Evolutionary conservation across 2,888 invertebrate genomes (phyloP).

Genomic region (Nemotelus pantherinus): DNA sequence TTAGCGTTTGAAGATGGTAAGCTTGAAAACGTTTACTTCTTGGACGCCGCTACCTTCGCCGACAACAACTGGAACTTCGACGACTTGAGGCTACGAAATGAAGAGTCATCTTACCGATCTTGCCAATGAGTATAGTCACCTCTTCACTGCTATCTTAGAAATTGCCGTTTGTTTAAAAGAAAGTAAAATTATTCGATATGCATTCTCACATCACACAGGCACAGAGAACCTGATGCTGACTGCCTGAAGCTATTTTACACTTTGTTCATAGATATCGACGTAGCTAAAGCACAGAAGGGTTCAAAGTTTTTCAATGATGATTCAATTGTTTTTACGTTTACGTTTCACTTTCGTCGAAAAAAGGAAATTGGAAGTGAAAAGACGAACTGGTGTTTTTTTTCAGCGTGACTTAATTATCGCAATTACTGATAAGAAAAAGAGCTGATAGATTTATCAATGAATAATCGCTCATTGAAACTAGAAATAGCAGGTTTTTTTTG

Average conservation of each 20-base stretch:
- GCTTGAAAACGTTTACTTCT: not conserved
- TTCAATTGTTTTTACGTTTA: not conserved
- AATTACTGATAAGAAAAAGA: too few relatives aligned
- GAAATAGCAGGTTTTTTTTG: too few relatives aligned
- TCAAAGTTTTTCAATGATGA: not conserved
- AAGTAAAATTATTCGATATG: constrained; percentile 20
- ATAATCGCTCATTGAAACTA: too few relatives aligned
- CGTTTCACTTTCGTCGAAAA: not conserved
- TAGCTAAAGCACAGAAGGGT: not conserved
- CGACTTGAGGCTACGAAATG: not conserved
- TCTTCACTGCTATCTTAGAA: not conserved
- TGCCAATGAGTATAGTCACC: not conserved
- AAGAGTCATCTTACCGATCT: not conserved
- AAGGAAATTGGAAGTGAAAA: too few relatives aligned
- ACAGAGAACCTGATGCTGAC: not conserved
- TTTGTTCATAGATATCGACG: not conserved
- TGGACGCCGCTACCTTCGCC: too few relatives aligned
- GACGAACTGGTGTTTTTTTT: too few relatives aligned
- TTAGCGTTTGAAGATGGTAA: not conserved
- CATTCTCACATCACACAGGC: not conserved
- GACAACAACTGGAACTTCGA: too few relatives aligned
- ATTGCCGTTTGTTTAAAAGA: not conserved
- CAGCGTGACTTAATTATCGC: too few relatives aligned
- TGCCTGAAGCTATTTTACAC: constrained; percentile 1
- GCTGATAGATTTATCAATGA: too few relatives aligned